Evolutionary conservation across 2,797 vertebrate genomes (phyloP), one percentile per base, ranked within the genome.

Genomic region (Anguilla obscura): DNA sequence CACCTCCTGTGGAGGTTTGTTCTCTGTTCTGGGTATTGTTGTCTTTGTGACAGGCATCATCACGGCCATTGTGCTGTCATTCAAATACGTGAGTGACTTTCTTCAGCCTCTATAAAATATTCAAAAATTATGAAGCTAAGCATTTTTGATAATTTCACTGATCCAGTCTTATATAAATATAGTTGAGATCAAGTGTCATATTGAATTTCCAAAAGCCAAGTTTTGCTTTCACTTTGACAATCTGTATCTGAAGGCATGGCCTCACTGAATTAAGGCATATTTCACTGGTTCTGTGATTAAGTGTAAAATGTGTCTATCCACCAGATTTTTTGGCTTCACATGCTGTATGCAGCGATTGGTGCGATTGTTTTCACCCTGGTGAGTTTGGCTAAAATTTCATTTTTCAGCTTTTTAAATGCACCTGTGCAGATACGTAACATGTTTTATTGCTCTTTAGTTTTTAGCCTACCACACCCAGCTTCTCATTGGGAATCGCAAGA

Each of bases 381-480:
- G 93, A 98, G 98, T 93, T 87, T 66, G 10, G 8, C 40, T n/a
- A n/a, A 48, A 12, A 48, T 87, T 16, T 36, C 33, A 2, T 24
- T 66, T 89, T 33, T 21, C 0, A 58, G 27, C 74, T 79, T 82
- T 21, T 48, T 82, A 82, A 82, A 50, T 24, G 40, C 8, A 50
- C 14, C 21, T 48, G 40, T 50, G 45, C 40, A n/a, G 45, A n/a
- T 9, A 3, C 40, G n/a, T 50, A 24, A 76, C 33, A 0, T 90
- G 1, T 90, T 69, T 50, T 88, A 63, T 84, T 86, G 63, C 66
- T 87, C 36, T 1, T 45, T 91, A 99, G 98, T 99, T 99, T 93
- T 95, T 99, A 91, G 97, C 97, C 1, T 98, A 98, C 14, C 97
- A 99, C 94, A 99, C 98, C 0, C 98, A 99, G 93, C 95, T 99